Evolutionary conservation across 2,113 vertebrate species (phyloP).

Genomic region (Hippolais icterina): DNA sequence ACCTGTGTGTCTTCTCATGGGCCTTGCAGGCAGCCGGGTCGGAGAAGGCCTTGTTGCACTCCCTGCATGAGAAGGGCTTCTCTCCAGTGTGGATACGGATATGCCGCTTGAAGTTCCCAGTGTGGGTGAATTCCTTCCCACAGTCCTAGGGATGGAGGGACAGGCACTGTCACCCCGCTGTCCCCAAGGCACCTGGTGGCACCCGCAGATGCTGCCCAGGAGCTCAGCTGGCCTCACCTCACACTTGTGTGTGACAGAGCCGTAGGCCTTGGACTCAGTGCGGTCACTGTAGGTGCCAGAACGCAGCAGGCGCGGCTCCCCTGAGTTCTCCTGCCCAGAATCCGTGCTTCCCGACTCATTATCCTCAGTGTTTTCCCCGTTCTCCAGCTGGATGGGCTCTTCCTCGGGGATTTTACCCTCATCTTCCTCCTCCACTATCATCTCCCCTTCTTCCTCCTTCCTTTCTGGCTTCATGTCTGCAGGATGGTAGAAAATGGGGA

Average conservation of each 20-base stretch:
- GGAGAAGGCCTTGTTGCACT: conserved; percentile 95
- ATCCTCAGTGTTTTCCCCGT: conserved; percentile 55
- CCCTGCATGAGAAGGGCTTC: conserved; percentile 93
- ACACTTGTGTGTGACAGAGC: conserved; percentile 92
- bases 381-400: conserved; percentile 24
- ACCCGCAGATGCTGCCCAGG: fast-evolving
- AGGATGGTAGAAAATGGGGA: neutral
- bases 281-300: conserved; percentile 79
- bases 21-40: conserved; percentile 96
- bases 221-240: conserved; percentile 75
- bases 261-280: conserved; percentile 90
- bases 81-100: conserved; percentile 97
- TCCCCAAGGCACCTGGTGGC: fast-evolving
- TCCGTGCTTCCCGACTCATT: conserved; percentile 62
- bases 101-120: conserved; percentile 95
- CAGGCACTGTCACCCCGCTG: fast-evolving
- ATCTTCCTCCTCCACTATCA: neutral
- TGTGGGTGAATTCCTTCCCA: conserved; percentile 97
- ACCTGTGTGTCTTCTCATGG: conserved; percentile 98
- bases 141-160: conserved; percentile 79
- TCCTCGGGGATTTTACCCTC: neutral
- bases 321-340: conserved; percentile 63
- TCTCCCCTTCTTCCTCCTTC: conserved; percentile 50
- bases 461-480: conserved; percentile 56
- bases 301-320: conserved; percentile 67